Conservation (phyloP, 2,888 invertebrate genomes). For the Calameuta filiformis region DNA sequence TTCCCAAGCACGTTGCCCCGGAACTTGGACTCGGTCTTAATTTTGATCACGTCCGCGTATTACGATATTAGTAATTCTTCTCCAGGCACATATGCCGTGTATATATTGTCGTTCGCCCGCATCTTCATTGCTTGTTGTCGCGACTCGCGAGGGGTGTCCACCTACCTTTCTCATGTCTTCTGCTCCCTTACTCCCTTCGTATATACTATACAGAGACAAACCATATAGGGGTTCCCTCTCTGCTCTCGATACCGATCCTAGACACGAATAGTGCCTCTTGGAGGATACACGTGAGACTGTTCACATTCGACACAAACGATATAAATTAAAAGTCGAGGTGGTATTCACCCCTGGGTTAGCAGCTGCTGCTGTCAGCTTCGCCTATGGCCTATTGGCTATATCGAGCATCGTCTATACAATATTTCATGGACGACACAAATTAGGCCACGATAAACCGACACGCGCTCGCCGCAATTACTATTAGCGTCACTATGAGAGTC, state of each 20-base stretch:
- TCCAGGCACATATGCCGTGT: constrained; percentile 35
- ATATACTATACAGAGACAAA: background rate
- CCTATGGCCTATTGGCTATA: background rate
- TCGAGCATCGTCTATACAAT: constrained; percentile 14
- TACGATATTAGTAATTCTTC: constrained; percentile 57
- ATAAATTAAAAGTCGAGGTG: background rate
- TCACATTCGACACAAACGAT: background rate
- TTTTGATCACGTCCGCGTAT: constrained; percentile 41
- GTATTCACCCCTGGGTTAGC: background rate
- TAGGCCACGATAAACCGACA: constrained; percentile 50
- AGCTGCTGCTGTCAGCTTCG: background rate
- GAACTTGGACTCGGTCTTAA: background rate
- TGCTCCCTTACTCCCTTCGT: background rate
- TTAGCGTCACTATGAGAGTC: constrained; percentile 60
- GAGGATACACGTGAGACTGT: background rate
- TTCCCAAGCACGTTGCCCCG: background rate
- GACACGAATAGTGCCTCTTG: background rate
- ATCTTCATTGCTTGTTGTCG: constrained; percentile 38
- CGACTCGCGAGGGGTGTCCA: background rate
- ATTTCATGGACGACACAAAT: constrained; percentile 51
- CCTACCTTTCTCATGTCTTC: background rate
- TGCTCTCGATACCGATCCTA: background rate
- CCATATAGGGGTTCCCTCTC: constrained; percentile 1
- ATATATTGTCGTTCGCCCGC: constrained; percentile 60
- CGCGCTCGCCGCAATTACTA: constrained; percentile 58